Evolutionary conservation across 2,113 vertebrate species (phyloP), one percentile per base, ranked within the genome.

Genomic region (Fregetta grallaria): DNA sequence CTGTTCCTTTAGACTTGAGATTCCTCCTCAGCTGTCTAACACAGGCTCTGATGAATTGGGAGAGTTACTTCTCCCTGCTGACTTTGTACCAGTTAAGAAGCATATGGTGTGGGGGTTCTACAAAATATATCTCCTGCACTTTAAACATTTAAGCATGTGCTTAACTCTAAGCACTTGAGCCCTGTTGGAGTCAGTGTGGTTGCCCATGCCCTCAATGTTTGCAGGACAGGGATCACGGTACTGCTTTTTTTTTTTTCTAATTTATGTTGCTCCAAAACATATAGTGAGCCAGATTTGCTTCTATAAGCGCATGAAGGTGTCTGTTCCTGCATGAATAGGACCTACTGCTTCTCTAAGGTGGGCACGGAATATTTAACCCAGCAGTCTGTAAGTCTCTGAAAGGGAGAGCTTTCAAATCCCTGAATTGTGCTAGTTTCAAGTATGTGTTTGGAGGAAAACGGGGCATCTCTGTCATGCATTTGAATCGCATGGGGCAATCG

Each of bases 401-500:
- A 88, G n/a, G 10, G 34, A 88, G 53, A 72, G 44, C 56, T 81
- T 90, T 79, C 14, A 16, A 22, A 72, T 71, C 29, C 6, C 15
- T 88, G 38, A 30, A 27, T 5, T 21, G 44, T 55, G 32, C 40
- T 47, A 17, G 38, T 59, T 79, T 29, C 3, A 17, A 15, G 22
- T 14, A 7, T 67, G 34, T 7, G 19, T 50, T 90, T 58, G 58
- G 10, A 88, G 79, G 52, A 65, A 82, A 68, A 32, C 79, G 88
- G 44, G 26, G 17, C 55, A 59, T 32, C 36, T 56, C 71, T 91
- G 50, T 19, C 2, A 6, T 78, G 83, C 34, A 45, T 77, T 85
- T 29, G 40, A 70, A n/a, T 70, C 19, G 0, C 27, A 29, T 15
- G 80, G 72, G 90, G 32, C 53, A 73, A 2, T 56, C 1, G 0